Base-by-base conservation (phyloP, 2,797 vertebrate genomes). In the Enteromius afrohamiltoni region DNA sequence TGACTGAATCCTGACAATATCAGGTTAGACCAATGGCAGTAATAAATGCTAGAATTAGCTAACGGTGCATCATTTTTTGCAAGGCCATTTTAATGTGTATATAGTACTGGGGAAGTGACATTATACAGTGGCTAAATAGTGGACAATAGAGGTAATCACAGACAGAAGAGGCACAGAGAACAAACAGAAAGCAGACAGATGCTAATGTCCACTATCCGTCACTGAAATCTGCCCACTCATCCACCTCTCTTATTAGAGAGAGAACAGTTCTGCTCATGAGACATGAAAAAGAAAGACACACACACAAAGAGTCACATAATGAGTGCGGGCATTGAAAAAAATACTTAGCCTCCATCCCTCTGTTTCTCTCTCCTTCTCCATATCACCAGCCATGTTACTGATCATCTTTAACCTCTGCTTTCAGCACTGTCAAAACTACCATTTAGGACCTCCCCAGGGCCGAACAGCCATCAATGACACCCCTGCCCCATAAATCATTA, bases 371-470 rank as follows among this genome's bases (percentile, higher is more conserved):
- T 74, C 82, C 77, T 76, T 87, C 79, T 78, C 45, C 89, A 93
- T 90, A 90, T 93, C 92, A 89, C 88, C 91, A 92, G 91, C 84
- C 95, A 96, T 95, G 95, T 96, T 97, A 97, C 96, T 95, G 96
- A 97, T 96, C 96, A 97, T 96, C 96, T 97, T 96, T 97, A 96
- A 97, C 96, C 96, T 95, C 92, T 93, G 93, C 95, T 95, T 95
- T 95, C 95, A 95, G 92, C 90, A 92, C 94, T 97, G 97, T 96
- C 95, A 96, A 95, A 95, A 95, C 95, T 94, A 95, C 96, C 96
- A 95, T 96, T 97, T 96, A 96, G 94, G 91, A 85, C 93, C 92
- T 96, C 96, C 95, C 96, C 85, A 89, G 93, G 95, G 95, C 95
- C 91, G 91, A 90, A 87, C 90, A 88, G 90, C 0, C 91, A 96